Evolutionary conservation across 2,113 vertebrate species (phyloP).

Genomic region (Nipponia nippon): DNA sequence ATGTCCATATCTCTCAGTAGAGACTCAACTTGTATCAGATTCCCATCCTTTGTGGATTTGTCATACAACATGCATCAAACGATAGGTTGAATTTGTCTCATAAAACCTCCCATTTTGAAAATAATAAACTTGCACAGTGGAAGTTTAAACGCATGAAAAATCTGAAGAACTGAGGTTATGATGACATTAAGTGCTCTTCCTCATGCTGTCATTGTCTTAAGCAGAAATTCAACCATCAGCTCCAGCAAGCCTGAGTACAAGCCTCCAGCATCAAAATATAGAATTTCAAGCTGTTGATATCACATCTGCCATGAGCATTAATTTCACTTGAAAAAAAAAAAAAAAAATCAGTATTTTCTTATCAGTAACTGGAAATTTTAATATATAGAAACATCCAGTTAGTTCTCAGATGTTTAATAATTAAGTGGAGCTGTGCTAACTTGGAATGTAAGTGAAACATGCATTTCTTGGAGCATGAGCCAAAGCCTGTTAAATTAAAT

Average conservation of each 20-base stretch:
- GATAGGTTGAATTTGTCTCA: neutral
- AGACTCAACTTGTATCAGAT: neutral
- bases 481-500: constrained; percentile 27
- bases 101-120: neutral
- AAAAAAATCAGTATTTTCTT: neutral
- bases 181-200: neutral
- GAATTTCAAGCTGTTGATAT: neutral
- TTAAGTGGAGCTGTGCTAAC: neutral
- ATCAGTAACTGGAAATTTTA: neutral
- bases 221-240: neutral
- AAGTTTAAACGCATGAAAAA: neutral
- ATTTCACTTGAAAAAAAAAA: neutral
- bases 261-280: neutral
- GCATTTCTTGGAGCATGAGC: neutral
- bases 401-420: neutral
- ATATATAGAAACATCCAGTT: neutral
- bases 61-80: neutral
- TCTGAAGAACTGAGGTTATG: neutral
- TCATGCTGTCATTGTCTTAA: neutral
- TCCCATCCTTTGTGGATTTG: neutral
- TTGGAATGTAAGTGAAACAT: neutral
- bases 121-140: neutral
- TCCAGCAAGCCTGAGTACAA: neutral
- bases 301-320: neutral
- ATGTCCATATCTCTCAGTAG: neutral